Conservation (phyloP, 2,797 vertebrate genomes). For the Schizopygopsis malacanthus region DNA sequence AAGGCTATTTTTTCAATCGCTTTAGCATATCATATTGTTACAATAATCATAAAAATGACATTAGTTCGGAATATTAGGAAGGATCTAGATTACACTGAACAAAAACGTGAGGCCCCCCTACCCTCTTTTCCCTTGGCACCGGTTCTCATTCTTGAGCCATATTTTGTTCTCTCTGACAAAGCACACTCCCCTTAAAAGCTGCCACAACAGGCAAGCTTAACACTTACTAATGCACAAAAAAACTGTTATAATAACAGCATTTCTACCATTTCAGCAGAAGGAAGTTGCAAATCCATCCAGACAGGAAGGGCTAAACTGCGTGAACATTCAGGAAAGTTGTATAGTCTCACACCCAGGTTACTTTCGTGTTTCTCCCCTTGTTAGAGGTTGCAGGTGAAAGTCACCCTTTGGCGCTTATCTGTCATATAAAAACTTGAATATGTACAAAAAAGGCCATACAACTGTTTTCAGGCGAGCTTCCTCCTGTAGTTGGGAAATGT, state of each 20-base stretch:
- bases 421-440: slow-evolving; percentile 25
- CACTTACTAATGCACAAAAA: slow-evolving; percentile 38
- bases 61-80: background rate
- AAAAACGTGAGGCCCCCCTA: background rate
- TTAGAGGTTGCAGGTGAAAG: slow-evolving; percentile 28
- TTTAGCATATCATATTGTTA: background rate
- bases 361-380: background rate
- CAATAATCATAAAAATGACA: background rate
- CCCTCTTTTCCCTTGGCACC: slow-evolving; percentile 26
- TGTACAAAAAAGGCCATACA: slow-evolving; percentile 24
- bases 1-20: background rate
- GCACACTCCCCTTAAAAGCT: slow-evolving; percentile 41
- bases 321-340: slow-evolving; percentile 62
- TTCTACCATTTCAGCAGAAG: slow-evolving; percentile 47
- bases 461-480: slow-evolving; percentile 13
- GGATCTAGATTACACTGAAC: background rate
- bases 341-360: slow-evolving; percentile 32
- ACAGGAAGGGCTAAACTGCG: slow-evolving; percentile 52
- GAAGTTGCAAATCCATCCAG: slow-evolving; percentile 56
- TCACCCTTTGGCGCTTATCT: background rate
- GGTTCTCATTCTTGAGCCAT: slow-evolving; percentile 31
- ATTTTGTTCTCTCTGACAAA: slow-evolving; percentile 38
- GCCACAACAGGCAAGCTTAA: slow-evolving; percentile 35
- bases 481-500: background rate
- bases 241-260: slow-evolving; percentile 43